A percentile compares a stretch with the other conserved stretches of the same genome.
Conservation (phyloP, 1,140 invertebrate species). For the Temnothorax nylanderi region DNA sequence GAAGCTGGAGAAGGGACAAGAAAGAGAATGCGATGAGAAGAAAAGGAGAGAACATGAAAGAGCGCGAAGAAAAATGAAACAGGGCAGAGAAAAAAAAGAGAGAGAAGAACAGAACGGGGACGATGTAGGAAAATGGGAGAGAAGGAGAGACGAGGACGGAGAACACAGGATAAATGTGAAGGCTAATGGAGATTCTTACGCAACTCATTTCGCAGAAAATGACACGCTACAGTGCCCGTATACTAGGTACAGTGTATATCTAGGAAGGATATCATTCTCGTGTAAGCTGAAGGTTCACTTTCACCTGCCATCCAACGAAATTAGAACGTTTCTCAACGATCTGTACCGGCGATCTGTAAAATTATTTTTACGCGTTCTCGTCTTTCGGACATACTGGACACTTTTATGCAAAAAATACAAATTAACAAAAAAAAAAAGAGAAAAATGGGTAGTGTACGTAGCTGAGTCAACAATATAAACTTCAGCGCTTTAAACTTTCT, state of each 20-base stretch:
- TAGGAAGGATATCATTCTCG: neutral
- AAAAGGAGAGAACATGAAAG: neutral
- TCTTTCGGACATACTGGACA: neutral
- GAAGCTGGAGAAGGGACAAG: neutral
- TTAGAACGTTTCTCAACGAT: neutral
- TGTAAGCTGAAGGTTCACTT: conserved; percentile 14
- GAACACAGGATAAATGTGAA: neutral
- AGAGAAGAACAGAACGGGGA: neutral
- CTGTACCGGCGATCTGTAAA: neutral
- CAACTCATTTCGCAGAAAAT: conserved; percentile 10
- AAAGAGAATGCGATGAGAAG: neutral
- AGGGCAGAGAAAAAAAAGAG: neutral
- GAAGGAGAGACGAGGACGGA: neutral
- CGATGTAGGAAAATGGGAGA: neutral
- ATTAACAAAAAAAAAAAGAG: neutral
- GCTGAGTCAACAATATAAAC: neutral
- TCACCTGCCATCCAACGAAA: neutral
- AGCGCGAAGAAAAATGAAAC: neutral
- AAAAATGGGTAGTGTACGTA: neutral
- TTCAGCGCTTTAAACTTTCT: neutral
- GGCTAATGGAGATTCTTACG: conserved; percentile 36
- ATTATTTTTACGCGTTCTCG: neutral
- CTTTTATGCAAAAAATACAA: neutral
- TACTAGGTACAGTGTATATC: neutral
- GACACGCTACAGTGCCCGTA: neutral